These are phyloP conservation scores for Psittacara wagleri DNA, from an alignment of 2,113 vertebrate species.

Conservation along the genomic window DNA sequence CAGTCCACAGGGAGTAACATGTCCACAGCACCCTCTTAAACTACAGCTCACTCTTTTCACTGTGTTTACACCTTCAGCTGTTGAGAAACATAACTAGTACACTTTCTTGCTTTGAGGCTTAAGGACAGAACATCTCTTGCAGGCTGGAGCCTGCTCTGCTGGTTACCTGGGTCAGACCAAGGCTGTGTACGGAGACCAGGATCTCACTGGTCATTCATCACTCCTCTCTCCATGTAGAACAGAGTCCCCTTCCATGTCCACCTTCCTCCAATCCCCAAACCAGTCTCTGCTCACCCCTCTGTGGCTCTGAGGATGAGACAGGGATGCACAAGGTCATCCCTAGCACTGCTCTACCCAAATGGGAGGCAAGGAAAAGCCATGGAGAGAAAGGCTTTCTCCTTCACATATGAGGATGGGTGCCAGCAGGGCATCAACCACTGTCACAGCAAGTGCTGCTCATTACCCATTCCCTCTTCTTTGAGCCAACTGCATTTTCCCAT, in stretches of 20 bases:
- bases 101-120: neutral
- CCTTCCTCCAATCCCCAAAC: neutral
- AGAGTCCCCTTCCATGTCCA: rapidly evolving
- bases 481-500: neutral
- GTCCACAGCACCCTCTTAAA: neutral
- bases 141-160: neutral
- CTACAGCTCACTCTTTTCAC: neutral
- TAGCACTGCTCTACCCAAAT: neutral
- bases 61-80: neutral
- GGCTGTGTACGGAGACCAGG: neutral
- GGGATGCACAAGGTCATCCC: neutral
- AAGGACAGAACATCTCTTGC: neutral
- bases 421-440: rapidly evolving
- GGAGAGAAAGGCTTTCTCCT: neutral
- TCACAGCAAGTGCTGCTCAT: neutral
- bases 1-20: neutral
- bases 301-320: neutral
- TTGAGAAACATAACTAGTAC: neutral
- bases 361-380: neutral
- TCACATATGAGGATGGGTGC: neutral
- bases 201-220: neutral
- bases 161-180: neutral
- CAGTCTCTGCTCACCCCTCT: neutral
- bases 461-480: rapidly evolving
- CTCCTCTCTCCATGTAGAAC: neutral